Base-by-base conservation (phyloP, 2,113 vertebrate genomes). In the Bos javanicus region DNA sequence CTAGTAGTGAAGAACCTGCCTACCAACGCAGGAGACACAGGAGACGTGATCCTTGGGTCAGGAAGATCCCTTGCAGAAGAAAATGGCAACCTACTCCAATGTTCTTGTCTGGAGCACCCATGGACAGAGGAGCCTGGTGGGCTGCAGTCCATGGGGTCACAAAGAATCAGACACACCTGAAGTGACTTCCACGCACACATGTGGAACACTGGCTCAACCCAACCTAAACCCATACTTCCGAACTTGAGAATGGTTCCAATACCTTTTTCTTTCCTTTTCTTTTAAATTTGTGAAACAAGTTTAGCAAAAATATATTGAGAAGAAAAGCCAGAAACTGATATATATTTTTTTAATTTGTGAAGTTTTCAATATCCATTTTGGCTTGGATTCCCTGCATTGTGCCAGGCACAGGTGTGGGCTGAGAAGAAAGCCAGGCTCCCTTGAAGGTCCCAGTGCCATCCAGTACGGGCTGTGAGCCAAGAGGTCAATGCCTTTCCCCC, bases 111-210 rank as follows among this genome's bases (percentile, higher is more conserved):
- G 36, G 36, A 74, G 21, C 36, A 74, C 21, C 67, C 36, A 25
- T 3, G 36, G 19, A 25, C 67, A 74, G 36, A 74, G 67, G 11
- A 74, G 36, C 36, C 67, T 39, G 67, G 67, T 0, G 0, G 36
- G 67, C 21, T 25, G n/a, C 21, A 74, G 67, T 71, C 36, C 67
- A 74, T 3, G 10, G 10, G 36, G 67, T 23, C 21, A 3, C 36
- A 23, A 71, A 36, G n/a, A 39, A 10, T 39, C 67, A 74, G n/a
- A 39, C 67, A 74, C 5, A 0, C 67, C 67, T 12, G 2, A 74
- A 74, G 67, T 6, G 21, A 74, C 21, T 39, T 6, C 21, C 36
- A 39, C 1, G 11, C 36, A 74, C 21, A 74, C 36, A 11, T 0
- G 1, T 6, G 17, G 71, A 96, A 88, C 54, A 54, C 56, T 56